Percentiles rank a stretch among this genome's conserved stretches.
Evolutionary conservation across 2,888 invertebrate species (phyloP).

Genomic region (Busseola fusca): DNA sequence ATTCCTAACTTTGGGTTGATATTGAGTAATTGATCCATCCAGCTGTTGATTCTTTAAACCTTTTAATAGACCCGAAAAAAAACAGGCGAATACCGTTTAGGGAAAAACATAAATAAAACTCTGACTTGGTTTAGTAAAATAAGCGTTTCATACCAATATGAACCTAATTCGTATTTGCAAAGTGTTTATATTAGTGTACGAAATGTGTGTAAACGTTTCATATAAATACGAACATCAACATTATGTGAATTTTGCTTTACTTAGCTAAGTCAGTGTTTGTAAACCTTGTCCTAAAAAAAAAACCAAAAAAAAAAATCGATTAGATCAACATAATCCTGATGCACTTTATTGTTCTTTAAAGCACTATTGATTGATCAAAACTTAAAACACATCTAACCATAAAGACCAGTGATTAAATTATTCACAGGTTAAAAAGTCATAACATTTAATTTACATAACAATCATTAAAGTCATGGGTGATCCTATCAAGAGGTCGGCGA

Average conservation of each 20-base stretch:
- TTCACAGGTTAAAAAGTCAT: slow-evolving; percentile 29
- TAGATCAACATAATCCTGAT: neutral
- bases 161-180: neutral
- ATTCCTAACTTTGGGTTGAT: neutral
- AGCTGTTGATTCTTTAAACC: no score
- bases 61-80: no score
- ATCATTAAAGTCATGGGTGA: slow-evolving; percentile 47
- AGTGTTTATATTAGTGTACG: neutral
- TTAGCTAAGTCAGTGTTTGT: neutral
- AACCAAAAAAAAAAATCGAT: no score
- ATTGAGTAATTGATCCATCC: neutral
- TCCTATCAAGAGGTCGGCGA: slow-evolving; percentile 37
- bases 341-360: neutral
- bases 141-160: neutral
- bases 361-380: neutral
- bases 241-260: neutral
- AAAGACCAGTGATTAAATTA: slow-evolving; percentile 14
- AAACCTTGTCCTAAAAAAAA: no score
- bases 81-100: neutral
- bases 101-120: neutral
- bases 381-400: neutral
- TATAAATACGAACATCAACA: neutral
- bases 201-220: neutral
- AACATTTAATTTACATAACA: slow-evolving; percentile 52
- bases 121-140: neutral